These are phyloP conservation scores for Gymnocypris eckloni DNA, from an alignment of 2,797 vertebrate genomes.

Conservation along the genomic window DNA sequence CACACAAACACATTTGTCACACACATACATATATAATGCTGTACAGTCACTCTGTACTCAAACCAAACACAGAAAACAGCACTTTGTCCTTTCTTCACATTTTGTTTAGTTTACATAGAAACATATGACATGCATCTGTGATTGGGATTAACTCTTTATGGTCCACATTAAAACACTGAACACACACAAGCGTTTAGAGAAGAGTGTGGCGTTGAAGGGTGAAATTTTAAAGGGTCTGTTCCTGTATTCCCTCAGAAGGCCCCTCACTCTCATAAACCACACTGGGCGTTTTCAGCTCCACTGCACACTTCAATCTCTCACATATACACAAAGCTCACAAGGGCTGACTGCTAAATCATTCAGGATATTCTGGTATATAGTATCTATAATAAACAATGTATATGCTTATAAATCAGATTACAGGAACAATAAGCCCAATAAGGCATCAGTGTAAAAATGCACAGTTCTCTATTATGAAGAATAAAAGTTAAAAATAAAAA, in stretches of 20 bases:
- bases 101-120: background rate
- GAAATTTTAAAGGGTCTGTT: slow-evolving; percentile 21
- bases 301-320: slow-evolving; percentile 20
- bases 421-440: background rate
- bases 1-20: slow-evolving; percentile 29
- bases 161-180: background rate
- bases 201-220: slow-evolving; percentile 2
- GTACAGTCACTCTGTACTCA: background rate
- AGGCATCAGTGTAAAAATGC: background rate
- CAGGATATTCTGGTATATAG: background rate
- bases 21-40: background rate
- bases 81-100: background rate
- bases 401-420: background rate
- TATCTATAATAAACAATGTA: background rate
- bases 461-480: background rate
- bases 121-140: background rate
- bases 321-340: slow-evolving; percentile 8
- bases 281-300: slow-evolving; percentile 1
- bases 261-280: slow-evolving; percentile 30
- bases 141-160: background rate
- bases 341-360: slow-evolving; percentile 19
- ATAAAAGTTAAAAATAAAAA: background rate
- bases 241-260: slow-evolving; percentile 32
- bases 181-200: background rate
- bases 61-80: background rate